Conservation (phyloP, 2,113 vertebrate genomes). For the Pteronura brasiliensis region DNA sequence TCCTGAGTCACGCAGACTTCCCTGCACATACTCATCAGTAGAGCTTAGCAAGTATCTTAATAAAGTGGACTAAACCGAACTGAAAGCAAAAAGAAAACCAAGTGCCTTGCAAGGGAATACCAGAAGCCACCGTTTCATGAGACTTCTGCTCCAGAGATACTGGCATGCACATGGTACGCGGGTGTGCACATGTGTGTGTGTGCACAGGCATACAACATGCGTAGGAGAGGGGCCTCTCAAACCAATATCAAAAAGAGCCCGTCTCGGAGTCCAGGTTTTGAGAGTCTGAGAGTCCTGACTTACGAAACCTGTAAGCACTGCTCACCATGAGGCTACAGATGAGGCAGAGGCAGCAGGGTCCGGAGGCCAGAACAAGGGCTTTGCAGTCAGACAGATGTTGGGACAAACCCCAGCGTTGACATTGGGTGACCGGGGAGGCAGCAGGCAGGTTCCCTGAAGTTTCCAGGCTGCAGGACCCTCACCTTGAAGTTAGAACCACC, state of each 20-base stretch:
- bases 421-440: background rate
- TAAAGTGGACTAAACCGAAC: background rate
- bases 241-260: background rate
- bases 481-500: background rate
- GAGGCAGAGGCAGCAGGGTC: fast-evolving
- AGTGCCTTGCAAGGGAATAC: background rate
- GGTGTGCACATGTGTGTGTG: fast-evolving
- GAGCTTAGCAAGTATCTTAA: background rate
- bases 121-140: background rate
- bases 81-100: background rate
- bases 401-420: background rate
- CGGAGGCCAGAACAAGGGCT: background rate
- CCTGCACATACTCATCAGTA: background rate
- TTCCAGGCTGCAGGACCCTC: background rate
- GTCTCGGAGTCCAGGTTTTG: background rate
- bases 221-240: background rate
- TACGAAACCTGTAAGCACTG: background rate
- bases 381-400: background rate
- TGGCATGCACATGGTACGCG: fast-evolving
- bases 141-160: background rate
- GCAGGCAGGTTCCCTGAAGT: background rate
- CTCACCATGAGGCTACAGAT: background rate
- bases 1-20: background rate
- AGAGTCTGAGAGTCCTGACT: background rate
- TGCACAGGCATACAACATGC: fast-evolving